Base-by-base conservation (phyloP, 2,797 vertebrate genomes). In the Amblyopsis hoosieri region DNA sequence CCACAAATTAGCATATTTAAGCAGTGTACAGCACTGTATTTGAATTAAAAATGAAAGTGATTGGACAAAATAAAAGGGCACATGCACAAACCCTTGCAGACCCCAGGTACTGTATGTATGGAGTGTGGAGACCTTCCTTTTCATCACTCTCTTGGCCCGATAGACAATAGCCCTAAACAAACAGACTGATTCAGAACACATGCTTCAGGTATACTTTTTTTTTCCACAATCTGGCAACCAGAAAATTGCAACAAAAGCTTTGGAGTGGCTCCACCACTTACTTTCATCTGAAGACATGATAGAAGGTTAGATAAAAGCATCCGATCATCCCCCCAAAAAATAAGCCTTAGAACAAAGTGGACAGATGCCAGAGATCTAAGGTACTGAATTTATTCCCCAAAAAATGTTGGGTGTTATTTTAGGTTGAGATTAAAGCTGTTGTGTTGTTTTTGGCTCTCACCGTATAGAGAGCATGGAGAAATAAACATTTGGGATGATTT, bases 241-340 rank as follows among this genome's bases (percentile, higher is more conserved):
- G 56, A 82, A 85, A 84, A 78, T 77, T 76, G 75, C 61, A 65
- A 83, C 77, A 86, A 86, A 91, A 78, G 84, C 71, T 83, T 85
- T 81, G 66, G 80, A 87, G 81, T 76, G 78, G 65, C 68, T 74
- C 48, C 37, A 59, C 75, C 79, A 80, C 80, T 87, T 85, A 83
- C 92, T 94, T 93, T 94, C 90, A 93, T 93, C 89, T 91, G 82
- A 86, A 90, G 69, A 63, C 67, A 33, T 64, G 82, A 90, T 83
- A 90, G 85, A 86, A 91, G 89, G 90, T 90, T 92, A 91, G 92
- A 94, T 94, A 92, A 94, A 94, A 94, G 93, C 85, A 69, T 55
- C 63, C 79, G 61, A 81, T 74, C 87, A 83, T 78, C 81, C 85
- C 86, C 66, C 58, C 47, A 29, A 69, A 86, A 89, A 81, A 92